Percentiles rank a stretch among this genome's conserved stretches.
Evolutionary conservation across 2,888 invertebrate genomes (phyloP).

Genomic region (Melanchra persicariae): DNA sequence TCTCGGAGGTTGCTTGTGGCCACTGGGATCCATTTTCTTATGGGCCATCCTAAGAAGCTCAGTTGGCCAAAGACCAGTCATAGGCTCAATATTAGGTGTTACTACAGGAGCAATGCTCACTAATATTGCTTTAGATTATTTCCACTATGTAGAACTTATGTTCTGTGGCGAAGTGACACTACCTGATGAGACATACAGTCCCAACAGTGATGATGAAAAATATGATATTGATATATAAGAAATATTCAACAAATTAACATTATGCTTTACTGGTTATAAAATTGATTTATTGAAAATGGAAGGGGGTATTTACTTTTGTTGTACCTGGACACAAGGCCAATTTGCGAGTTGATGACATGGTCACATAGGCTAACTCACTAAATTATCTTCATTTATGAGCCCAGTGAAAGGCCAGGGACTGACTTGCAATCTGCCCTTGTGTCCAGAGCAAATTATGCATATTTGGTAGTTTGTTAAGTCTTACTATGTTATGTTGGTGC

Average conservation of each 20-base stretch:
- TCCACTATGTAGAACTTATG: constrained; percentile 92
- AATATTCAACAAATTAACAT: constrained; percentile 9
- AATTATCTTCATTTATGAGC: not conserved
- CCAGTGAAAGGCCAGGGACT: not conserved
- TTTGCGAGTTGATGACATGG: not conserved
- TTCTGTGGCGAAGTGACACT: constrained; percentile 89
- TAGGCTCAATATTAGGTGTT: constrained; percentile 93
- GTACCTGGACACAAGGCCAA: not conserved
- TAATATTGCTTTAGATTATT: constrained; percentile 92
- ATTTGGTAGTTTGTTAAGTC: constrained; percentile 69
- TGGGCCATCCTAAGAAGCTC: constrained; percentile 97
- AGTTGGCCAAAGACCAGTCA: constrained; percentile 92
- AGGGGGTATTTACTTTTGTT: constrained; percentile 55
- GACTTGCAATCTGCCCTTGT: not conserved
- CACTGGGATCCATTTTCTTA: constrained; percentile 96
- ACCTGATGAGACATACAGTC: constrained; percentile 85
- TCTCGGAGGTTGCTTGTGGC: constrained; percentile 95
- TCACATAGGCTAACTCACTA: not conserved
- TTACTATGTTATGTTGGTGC: constrained; percentile 61
- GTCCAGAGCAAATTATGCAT: constrained; percentile 43
- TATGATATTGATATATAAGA: constrained; percentile 88
- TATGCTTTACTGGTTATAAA: constrained; percentile 45
- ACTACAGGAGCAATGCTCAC: constrained; percentile 93
- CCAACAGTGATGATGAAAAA: constrained; percentile 90
- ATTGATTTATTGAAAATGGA: constrained; percentile 40